Evolutionary conservation across 2,888 invertebrate genomes (phyloP), one percentile per base, ranked within the genome.

Genomic region (Cerastis leucographa): DNA sequence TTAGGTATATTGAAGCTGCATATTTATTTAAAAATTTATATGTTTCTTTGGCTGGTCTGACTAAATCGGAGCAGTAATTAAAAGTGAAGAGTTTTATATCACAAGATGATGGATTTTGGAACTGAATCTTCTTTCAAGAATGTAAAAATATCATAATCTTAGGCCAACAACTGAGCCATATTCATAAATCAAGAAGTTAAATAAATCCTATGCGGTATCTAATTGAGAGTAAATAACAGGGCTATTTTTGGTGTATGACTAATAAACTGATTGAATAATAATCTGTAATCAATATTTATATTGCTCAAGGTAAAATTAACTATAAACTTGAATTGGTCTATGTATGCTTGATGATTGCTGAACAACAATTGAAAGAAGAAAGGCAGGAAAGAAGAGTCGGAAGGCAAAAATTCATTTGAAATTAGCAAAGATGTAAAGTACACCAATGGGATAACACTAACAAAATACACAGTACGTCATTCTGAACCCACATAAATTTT

Each of bases 201-300:
- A 44, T 51, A 12, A 44, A 25, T 51, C 19, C 9, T 19, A 44
- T n/a, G 17, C 14, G 14, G 7, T 2, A 14, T 22, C 2, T 73
- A 51, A 51, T 51, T 61, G 35, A 62, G 71, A 42, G 2, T 19
- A 19, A 9, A 19, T 35, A 61, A 19, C 9, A 42, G 11, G n/a
- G 17, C 42, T 75, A 75, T 81, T 74, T 78, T 25, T 44, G 65
- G n/a, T 22, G 4, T 44, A 81, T 65, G 56, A 76, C 22, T 59
- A 40, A 76, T 14, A 29, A 40, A 80, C 25, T 25, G 35, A 80
- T 51, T 56, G 35, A n/a, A n/a, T n/a, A n/a, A n/a, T n/a, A n/a
- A 65, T 75, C 19, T 51, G 35, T 51, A 56, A 75, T 56, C 54
- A 78, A 49, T 42, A 35, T 29, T 64, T 14, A 65, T 19, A 44